Conservation (phyloP, 2,113 vertebrate genomes). For the Tenebrosternarchus preto region DNA sequence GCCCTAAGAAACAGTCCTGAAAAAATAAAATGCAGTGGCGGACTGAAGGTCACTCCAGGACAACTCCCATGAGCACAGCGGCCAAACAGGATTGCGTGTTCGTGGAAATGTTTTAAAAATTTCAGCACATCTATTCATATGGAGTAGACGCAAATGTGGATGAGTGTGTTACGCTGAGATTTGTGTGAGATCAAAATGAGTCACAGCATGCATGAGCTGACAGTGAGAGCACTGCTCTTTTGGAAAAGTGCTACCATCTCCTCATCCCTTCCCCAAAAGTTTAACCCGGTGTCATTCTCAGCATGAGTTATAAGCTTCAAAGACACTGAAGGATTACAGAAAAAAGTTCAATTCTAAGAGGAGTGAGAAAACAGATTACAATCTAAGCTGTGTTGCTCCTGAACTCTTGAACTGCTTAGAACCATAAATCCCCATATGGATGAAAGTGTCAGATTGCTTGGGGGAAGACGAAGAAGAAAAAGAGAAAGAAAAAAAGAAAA, state of each 20-base stretch:
- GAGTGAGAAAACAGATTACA: background rate
- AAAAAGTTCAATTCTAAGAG: background rate
- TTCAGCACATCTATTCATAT: background rate
- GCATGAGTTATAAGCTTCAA: background rate
- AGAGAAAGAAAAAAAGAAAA: background rate
- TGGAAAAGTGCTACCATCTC: background rate
- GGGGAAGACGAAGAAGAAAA: background rate
- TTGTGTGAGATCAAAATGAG: background rate
- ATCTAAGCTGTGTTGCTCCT: background rate
- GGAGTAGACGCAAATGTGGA: background rate
- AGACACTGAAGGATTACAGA: background rate
- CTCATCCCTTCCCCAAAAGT: background rate
- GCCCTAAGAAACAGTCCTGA: conserved; percentile 45
- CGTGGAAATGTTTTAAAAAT: conserved; percentile 6
- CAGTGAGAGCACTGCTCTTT: background rate
- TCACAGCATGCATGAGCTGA: background rate
- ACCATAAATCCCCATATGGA: background rate
- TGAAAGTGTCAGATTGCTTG: background rate
- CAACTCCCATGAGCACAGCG: conserved; percentile 37
- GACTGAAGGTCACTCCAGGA: conserved; percentile 47
- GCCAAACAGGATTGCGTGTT: conserved; percentile 13
- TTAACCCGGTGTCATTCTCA: background rate
- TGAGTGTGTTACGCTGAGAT: background rate
- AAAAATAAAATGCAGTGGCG: conserved; percentile 51
- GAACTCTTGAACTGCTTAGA: background rate